Evolutionary conservation across 2,888 invertebrate genomes (phyloP).

Genomic region (Leucophenga maculata): DNA sequence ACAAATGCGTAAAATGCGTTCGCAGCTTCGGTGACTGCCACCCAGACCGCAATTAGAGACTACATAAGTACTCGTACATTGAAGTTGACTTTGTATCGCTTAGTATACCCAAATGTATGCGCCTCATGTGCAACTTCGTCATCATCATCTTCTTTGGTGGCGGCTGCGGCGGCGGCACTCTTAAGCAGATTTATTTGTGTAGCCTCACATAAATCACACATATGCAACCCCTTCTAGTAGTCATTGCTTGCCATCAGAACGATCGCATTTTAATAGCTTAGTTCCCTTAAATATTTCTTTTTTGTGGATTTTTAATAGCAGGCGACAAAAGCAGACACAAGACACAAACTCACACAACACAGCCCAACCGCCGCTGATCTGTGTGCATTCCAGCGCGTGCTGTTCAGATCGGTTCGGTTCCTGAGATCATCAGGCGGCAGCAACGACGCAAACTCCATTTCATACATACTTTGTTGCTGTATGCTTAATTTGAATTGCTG

Average conservation of each 20-base stretch:
- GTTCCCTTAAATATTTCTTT: neutral
- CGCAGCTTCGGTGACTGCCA: conserved; percentile 15
- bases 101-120: neutral
- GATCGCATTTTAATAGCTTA: neutral
- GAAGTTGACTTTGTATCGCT: neutral
- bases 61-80: neutral
- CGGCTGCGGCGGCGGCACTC: conserved; percentile 8
- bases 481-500: conserved; percentile 61
- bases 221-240: conserved; percentile 21
- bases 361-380: neutral
- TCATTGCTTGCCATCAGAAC: too few species aligned
- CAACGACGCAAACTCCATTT: conserved; percentile 25
- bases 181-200: conserved; percentile 22
- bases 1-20: conserved; percentile 61
- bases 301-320: conserved; percentile 62
- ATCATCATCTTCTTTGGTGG: conserved; percentile 7
- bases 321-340: conserved; percentile 42
- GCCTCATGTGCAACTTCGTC: conserved; percentile 9
- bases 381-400: too few species aligned
- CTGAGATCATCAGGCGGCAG: neutral
- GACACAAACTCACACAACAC: neutral
- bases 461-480: conserved; percentile 47
- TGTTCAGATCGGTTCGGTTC: too few species aligned
- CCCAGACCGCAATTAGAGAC: conserved; percentile 56
- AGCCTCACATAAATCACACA: conserved; percentile 56